A percentile compares a stretch with the other conserved stretches of the same genome.
phyloP scores from a whole-genome alignment of 2,113 vertebrate genomes.

The Caloenas nicobarica region DNA sequence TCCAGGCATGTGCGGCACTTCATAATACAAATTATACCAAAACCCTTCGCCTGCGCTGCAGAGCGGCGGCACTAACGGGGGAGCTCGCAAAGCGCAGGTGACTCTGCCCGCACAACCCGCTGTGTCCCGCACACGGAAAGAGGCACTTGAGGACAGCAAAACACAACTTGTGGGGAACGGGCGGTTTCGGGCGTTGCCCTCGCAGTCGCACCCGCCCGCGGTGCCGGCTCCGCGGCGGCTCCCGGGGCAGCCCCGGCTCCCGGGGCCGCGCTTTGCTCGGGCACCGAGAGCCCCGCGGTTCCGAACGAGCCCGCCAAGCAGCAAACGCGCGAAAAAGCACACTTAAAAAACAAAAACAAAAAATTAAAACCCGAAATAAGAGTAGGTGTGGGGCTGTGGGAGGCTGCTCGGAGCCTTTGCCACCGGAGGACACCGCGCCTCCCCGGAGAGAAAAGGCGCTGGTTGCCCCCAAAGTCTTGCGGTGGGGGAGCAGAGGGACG shows the following conservation, averaged over 20 bases:
- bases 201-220: not conserved
- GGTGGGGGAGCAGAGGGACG: not conserved
- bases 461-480: not conserved
- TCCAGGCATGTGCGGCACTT: not conserved
- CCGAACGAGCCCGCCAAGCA: not conserved
- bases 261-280: not conserved
- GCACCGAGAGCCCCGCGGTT: not conserved
- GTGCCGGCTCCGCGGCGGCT: not conserved
- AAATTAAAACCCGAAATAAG: too few species aligned
- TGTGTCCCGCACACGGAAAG: not conserved
- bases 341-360: not conserved
- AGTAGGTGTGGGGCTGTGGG: fast-evolving
- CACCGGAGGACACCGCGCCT: not conserved
- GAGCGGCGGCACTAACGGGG: not conserved
- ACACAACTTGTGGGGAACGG: not conserved
- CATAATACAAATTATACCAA: not conserved
- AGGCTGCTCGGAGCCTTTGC: not conserved
- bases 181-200: not conserved
- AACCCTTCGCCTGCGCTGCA: not conserved
- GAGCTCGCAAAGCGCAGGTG: not conserved
- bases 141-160: not conserved
- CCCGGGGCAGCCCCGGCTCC: not conserved
- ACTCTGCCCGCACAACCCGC: not conserved
- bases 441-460: not conserved
- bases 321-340: not conserved